These are phyloP conservation scores for Harpalus rubripes DNA, from an alignment of 2,888 invertebrate species.

Conservation along the genomic window DNA sequence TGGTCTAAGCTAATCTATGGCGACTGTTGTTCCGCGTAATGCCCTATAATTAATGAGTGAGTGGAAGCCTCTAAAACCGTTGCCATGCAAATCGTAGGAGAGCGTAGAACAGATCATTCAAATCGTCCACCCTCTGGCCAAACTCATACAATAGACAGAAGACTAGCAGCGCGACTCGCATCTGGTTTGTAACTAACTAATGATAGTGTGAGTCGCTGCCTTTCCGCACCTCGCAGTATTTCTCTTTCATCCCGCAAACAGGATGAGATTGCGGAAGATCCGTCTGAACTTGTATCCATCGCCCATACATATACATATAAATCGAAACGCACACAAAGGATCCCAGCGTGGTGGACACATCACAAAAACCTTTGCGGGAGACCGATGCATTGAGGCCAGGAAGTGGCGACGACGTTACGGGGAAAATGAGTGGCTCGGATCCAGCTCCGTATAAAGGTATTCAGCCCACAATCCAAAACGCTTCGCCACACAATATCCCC, in stretches of 20 bases:
- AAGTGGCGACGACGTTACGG: constrained; percentile 14
- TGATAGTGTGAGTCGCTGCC: no score
- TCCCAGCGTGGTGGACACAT: constrained; percentile 51
- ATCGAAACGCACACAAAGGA: constrained; percentile 63
- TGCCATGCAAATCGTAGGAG: no score
- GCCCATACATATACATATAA: constrained; percentile 64
- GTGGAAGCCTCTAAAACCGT: no score
- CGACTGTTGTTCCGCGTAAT: no score
- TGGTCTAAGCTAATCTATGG: no score
- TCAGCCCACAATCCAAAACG: constrained; percentile 11
- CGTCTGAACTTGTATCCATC: constrained; percentile 28
- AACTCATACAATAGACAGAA: no score
- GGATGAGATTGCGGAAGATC: constrained; percentile 36
- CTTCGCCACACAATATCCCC: constrained; percentile 11
- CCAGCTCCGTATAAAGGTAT: constrained; percentile 11
- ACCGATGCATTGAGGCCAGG: constrained; percentile 55
- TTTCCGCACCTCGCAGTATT: no score
- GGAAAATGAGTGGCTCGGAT: constrained; percentile 40
- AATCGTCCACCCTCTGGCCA: no score
- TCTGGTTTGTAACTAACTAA: no score
- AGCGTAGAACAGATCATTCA: no score
- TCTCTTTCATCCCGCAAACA: neutral
- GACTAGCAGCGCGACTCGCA: no score
- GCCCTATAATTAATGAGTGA: no score
- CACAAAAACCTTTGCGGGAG: constrained; percentile 61